A percentile compares a stretch with the other conserved stretches of the same genome.
Conservation (phyloP, 2,888 invertebrate species). For the Cyclophora punctaria region DNA sequence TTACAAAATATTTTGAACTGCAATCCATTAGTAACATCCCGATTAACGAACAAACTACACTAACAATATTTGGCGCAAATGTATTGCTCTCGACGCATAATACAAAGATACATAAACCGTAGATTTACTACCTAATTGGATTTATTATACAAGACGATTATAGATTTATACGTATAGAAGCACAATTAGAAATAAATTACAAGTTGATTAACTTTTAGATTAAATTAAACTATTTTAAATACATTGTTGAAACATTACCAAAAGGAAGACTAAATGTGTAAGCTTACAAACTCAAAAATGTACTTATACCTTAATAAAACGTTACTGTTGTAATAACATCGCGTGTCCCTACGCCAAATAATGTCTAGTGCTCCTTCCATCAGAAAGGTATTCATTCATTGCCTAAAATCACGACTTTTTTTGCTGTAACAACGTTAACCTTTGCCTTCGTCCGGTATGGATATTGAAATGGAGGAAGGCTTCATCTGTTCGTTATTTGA, state of each 20-base stretch:
- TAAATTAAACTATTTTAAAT: too few relatives aligned
- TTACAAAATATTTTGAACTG: background rate
- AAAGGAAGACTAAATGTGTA: background rate
- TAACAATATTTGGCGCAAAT: background rate
- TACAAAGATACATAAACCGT: too few relatives aligned
- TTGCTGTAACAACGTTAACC: constrained; percentile 40
- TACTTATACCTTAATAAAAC: background rate
- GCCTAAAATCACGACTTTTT: background rate
- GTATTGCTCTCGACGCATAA: too few relatives aligned
- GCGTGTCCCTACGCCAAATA: constrained; percentile 26
- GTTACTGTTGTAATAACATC: background rate
- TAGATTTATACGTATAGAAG: too few relatives aligned
- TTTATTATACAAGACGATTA: too few relatives aligned
- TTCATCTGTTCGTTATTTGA: constrained; percentile 34
- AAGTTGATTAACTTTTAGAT: too few relatives aligned
- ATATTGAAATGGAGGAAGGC: constrained; percentile 74
- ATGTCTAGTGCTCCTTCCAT: constrained; percentile 8
- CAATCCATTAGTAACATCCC: background rate
- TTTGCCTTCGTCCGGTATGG: constrained; percentile 75
- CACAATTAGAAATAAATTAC: too few relatives aligned
- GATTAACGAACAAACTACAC: constrained; percentile 1
- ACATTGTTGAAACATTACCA: too few relatives aligned
- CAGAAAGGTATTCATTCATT: background rate
- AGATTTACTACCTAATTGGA: too few relatives aligned
- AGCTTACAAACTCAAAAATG: background rate